phyloP scores from a whole-genome alignment of 2,888 invertebrate species.

The Hydropsyche betteni region DNA sequence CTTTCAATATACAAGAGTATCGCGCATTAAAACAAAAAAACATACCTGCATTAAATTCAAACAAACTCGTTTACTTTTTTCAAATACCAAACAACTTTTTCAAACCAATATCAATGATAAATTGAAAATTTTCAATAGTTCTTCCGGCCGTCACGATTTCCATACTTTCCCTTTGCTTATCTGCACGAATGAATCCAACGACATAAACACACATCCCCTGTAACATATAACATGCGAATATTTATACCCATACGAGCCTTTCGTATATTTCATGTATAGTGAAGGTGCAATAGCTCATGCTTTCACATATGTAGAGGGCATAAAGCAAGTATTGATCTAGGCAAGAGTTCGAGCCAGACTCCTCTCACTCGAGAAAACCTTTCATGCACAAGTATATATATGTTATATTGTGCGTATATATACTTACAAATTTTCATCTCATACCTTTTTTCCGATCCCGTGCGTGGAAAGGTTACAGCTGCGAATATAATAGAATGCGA shows the following conservation, averaged over 20 bases:
- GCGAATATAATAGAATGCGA: slow-evolving; percentile 23
- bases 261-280: slow-evolving; percentile 8
- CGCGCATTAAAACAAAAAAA: too few species aligned
- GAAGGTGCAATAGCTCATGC: slow-evolving; percentile 39
- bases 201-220: neutral
- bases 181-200: neutral
- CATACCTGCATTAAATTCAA: too few species aligned
- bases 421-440: slow-evolving; percentile 46
- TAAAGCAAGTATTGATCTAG: slow-evolving; percentile 52
- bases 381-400: slow-evolving; percentile 33
- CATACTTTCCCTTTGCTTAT: neutral
- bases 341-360: slow-evolving; percentile 46
- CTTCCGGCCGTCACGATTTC: too few species aligned
- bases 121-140: too few species aligned
- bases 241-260: neutral
- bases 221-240: neutral
- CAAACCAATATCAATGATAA: too few species aligned
- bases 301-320: slow-evolving; percentile 48
- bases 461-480: slow-evolving; percentile 36
- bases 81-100: too few species aligned
- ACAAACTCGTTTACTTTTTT: too few species aligned
- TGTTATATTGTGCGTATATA: slow-evolving; percentile 17
- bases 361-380: slow-evolving; percentile 49
- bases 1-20: too few species aligned
- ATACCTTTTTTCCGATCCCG: slow-evolving; percentile 28